Conservation (phyloP, 1,140 invertebrate genomes). For the Penaeus chinensis region DNA sequence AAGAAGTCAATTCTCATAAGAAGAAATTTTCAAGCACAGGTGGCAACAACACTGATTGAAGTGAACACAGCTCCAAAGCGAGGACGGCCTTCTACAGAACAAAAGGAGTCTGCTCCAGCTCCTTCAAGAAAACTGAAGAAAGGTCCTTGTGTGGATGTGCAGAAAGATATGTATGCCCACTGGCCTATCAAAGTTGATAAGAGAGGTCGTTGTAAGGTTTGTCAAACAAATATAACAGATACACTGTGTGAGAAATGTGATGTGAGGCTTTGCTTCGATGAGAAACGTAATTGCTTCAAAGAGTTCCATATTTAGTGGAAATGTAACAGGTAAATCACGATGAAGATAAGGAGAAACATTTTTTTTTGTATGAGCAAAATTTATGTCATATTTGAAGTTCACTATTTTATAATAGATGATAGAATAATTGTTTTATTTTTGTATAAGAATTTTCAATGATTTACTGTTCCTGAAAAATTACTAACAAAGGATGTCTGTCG, state of each 20-base stretch:
- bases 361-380: no score
- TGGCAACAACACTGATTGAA: constrained; percentile 24
- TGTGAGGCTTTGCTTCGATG: constrained; percentile 16
- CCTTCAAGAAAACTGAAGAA: constrained; percentile 22
- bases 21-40: constrained; percentile 33
- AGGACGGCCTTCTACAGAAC: not conserved
- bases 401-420: no score
- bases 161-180: constrained; percentile 15
- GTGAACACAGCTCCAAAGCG: constrained; percentile 26
- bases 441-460: no score
- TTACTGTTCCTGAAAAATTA: no score
- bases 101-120: constrained; percentile 20
- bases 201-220: constrained; percentile 8
- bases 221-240: constrained; percentile 19
- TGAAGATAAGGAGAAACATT: constrained; percentile 24
- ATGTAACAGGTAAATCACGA: constrained; percentile 6
- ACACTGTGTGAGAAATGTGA: constrained; percentile 28
- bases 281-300: constrained; percentile 21
- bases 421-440: no score
- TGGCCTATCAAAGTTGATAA: constrained; percentile 32
- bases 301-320: constrained; percentile 22
- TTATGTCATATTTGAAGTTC: no score
- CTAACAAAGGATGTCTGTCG: no score
- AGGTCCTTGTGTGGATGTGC: constrained; percentile 26
- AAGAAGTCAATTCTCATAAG: constrained; percentile 34